Evolutionary conservation across 2,113 vertebrate species (phyloP).

Genomic region (Tapirus terrestris): DNA sequence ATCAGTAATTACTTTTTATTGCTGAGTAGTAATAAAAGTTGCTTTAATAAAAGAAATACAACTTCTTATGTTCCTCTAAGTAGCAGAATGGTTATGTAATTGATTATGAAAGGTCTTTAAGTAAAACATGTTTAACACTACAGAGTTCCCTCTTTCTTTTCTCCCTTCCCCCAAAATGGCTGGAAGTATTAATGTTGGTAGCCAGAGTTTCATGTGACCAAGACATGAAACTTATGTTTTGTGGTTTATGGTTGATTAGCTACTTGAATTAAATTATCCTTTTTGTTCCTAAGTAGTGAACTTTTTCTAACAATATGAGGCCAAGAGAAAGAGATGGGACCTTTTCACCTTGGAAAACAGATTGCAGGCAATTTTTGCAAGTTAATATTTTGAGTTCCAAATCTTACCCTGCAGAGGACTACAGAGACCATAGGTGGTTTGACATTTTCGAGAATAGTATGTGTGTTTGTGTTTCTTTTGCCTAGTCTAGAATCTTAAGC

Average conservation of each 20-base stretch:
- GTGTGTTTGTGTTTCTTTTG: constrained; percentile 75
- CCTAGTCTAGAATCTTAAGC: constrained; percentile 79
- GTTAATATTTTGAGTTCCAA: constrained; percentile 72
- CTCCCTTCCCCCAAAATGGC: not conserved
- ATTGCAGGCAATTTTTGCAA: constrained; percentile 60
- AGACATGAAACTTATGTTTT: constrained; percentile 76
- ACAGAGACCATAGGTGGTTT: constrained; percentile 65
- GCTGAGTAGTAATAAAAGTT: not conserved
- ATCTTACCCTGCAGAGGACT: constrained; percentile 63
- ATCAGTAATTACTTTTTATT: constrained; percentile 40
- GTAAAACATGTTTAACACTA: constrained; percentile 59
- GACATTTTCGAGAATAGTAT: constrained; percentile 70
- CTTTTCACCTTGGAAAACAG: constrained; percentile 78
- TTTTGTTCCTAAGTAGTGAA: constrained; percentile 82
- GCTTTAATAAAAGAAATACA: no score
- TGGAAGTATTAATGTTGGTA: constrained; percentile 58
- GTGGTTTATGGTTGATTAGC: constrained; percentile 75
- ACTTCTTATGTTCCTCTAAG: constrained; percentile 33
- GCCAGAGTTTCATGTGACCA: constrained; percentile 82
- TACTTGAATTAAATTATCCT: constrained; percentile 79
- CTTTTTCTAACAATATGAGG: constrained; percentile 63
- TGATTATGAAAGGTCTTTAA: constrained; percentile 54
- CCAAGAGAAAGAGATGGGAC: constrained; percentile 71
- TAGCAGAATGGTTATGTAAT: constrained; percentile 59
- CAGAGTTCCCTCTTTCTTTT: constrained; percentile 47